phyloP scores from a whole-genome alignment of 1,140 invertebrate species.

The Pachyrhynchus sulphureomaculatus region DNA sequence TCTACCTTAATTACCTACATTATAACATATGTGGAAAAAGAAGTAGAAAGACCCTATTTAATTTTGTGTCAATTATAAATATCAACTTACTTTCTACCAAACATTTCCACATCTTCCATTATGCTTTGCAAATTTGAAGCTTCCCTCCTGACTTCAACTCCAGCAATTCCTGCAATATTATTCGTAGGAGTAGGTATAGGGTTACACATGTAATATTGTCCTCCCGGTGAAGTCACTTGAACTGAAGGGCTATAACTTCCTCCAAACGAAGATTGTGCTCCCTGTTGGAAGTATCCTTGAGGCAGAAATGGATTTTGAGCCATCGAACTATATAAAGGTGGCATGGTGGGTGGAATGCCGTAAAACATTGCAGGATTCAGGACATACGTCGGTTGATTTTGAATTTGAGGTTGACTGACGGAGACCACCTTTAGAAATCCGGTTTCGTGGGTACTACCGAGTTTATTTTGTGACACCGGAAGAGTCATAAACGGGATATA shows the following conservation, averaged over 20 bases:
- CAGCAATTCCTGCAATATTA: conserved; percentile 36
- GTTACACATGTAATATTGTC: conserved; percentile 48
- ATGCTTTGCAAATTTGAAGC: conserved; percentile 35
- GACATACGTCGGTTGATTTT: conserved; percentile 31
- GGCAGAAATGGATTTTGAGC: background rate
- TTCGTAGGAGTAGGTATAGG: conserved; percentile 37
- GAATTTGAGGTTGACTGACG: conserved; percentile 10
- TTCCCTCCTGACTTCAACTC: conserved; percentile 38
- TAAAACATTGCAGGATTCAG: conserved; percentile 40
- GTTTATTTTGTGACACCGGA: conserved; percentile 20
- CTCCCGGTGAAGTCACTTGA: conserved; percentile 33
- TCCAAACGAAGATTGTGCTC: background rate
- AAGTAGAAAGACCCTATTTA: too few species aligned
- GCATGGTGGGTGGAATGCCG: conserved; percentile 17
- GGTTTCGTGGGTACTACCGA: conserved; percentile 25
- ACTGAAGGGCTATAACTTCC: conserved; percentile 20
- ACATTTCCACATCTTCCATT: conserved; percentile 10
- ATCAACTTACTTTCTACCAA: background rate
- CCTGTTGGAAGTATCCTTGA: background rate
- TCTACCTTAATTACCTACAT: too few species aligned
- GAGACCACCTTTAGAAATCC: conserved; percentile 31
- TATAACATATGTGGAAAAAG: too few species aligned
- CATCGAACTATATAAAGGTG: background rate
- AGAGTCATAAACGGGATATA: conserved; percentile 29
- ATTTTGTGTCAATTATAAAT: too few species aligned